Evolutionary conservation across 2,113 vertebrate species (phyloP), one percentile per base, ranked within the genome.

Genomic region (Corapipo altera): DNA sequence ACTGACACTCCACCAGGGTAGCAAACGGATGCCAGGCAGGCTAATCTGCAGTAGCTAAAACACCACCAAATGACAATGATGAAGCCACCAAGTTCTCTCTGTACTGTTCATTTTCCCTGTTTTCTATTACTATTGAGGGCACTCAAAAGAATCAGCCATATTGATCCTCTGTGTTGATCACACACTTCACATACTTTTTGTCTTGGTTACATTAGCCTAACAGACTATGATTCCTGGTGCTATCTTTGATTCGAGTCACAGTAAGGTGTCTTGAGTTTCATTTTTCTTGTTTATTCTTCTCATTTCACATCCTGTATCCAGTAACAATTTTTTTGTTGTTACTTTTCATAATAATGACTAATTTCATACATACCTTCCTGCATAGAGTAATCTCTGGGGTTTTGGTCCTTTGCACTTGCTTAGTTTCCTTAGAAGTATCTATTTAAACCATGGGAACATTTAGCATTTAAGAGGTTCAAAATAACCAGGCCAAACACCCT

Each of bases 391-490:
- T 27, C 43, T 70, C 72, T 46, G 4, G 21, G 19, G 2, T 54
- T 89, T 66, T 2, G 1, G 24, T 57, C 39, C 16, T 83, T 71
- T 71, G 20, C 0, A 0, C 26, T 79, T 65, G 8, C 43, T 79
- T 72, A 23, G 12, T 62, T 92, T 88, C 64, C 43, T 33, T 86
- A 91, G 61, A 76, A 46, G 4, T 51, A 64, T 81, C 73, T 69
- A 5, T 86, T 80, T 91, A 89, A 91, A 65, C 22, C 35, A 41
- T 5, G 2, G 8, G 39, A 80, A 32, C 32, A 67, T 35, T 77
- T 41, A 80, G 51, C 46, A 84, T 81, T 81, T 81, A 87, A 37
- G 11, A 95, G 11, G 48, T 91, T 89, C 65, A 89, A 92, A 93
- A 84, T 75, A 93, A 86, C 48, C 43, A 72, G 69, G 35, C 30